phyloP scores from a whole-genome alignment of 1,140 invertebrate genomes.

The Zaprionus nigranus region DNA sequence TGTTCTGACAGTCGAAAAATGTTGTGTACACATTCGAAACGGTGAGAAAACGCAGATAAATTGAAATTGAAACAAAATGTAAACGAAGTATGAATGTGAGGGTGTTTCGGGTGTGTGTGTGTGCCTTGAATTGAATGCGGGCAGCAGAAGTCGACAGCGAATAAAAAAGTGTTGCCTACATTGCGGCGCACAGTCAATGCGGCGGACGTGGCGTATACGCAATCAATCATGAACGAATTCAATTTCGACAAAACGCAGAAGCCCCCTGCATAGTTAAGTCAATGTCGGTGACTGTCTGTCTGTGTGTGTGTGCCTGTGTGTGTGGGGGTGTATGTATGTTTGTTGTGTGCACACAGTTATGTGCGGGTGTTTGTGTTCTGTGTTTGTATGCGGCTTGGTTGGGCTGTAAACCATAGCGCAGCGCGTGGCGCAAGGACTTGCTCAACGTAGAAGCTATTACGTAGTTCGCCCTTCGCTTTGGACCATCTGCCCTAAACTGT shows the following conservation, averaged over 20 bases:
- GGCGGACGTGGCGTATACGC: conserved; percentile 57
- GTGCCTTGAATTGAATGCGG: conserved; percentile 1
- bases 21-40: conserved; percentile 43
- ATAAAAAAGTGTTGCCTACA: conserved; percentile 57
- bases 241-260: conserved; percentile 64
- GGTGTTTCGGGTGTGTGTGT: background rate
- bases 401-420: conserved; percentile 2
- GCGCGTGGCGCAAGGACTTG: conserved; percentile 1
- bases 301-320: background rate
- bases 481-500: conserved; percentile 23
- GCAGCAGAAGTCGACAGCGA: conserved; percentile 30
- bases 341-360: background rate
- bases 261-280: conserved; percentile 24
- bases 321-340: background rate
- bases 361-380: background rate
- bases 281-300: background rate
- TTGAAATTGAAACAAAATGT: conserved; percentile 77
- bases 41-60: conserved; percentile 50
- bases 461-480: conserved; percentile 37
- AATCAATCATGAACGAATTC: conserved; percentile 81
- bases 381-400: conserved; percentile 1
- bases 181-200: conserved; percentile 32
- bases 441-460: conserved; percentile 29
- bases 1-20: conserved; percentile 13
- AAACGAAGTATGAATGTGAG: conserved; percentile 49